Evolutionary conservation across 2,888 invertebrate genomes (phyloP).

Genomic region (Tetragnatha montana): DNA sequence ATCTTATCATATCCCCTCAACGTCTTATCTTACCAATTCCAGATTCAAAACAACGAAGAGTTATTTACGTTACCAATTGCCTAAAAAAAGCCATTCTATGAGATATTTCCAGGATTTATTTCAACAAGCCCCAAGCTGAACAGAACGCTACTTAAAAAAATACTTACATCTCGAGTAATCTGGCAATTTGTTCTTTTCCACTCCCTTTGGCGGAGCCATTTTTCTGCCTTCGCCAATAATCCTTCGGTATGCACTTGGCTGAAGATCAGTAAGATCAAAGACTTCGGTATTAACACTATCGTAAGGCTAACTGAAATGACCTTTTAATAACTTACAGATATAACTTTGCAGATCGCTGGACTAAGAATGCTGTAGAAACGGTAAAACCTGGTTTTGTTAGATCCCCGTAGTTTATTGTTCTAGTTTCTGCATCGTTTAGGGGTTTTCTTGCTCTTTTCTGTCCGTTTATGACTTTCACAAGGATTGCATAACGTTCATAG

Average conservation of each 20-base stretch:
- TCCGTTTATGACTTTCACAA: background rate
- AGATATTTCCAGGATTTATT: background rate
- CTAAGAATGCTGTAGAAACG: background rate
- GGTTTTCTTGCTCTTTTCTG: background rate
- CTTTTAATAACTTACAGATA: conserved; percentile 24
- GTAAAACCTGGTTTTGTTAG: background rate
- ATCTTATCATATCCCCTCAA: background rate
- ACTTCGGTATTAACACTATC: background rate
- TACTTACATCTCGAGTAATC: conserved; percentile 15
- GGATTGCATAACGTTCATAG: background rate
- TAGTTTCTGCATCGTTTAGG: background rate
- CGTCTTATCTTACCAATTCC: background rate
- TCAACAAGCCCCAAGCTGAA: background rate
- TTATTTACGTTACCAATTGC: background rate
- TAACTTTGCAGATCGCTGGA: conserved; percentile 1
- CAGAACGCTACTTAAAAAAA: background rate
- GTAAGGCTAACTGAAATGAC: conserved; percentile 19
- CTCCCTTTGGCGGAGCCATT: conserved; percentile 14
- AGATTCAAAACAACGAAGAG: background rate
- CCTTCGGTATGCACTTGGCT: conserved; percentile 19
- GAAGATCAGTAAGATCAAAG: conserved; percentile 13
- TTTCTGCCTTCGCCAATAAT: conserved; percentile 25
- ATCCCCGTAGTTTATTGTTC: background rate
- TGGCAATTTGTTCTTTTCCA: conserved; percentile 14
- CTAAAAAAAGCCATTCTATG: background rate